These are phyloP conservation scores for Macroramphosus scolopax DNA, from an alignment of 2,797 vertebrate genomes.

Conservation along the genomic window DNA sequence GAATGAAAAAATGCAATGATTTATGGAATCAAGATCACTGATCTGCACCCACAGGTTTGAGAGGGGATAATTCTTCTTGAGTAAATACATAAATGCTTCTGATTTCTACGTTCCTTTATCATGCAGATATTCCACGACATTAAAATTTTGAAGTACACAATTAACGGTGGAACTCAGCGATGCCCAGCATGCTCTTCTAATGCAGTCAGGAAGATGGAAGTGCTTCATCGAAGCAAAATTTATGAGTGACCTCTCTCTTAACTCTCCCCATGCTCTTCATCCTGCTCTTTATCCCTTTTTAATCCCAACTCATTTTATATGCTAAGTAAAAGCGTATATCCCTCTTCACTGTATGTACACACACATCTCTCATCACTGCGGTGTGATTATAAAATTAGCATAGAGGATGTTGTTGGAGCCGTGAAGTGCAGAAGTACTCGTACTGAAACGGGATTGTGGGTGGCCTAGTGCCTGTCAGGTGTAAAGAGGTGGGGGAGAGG, in stretches of 20 bases:
- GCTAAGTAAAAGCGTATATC: conserved; percentile 77
- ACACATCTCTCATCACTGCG: conserved; percentile 53
- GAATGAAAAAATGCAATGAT: too few relatives aligned
- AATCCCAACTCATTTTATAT: conserved; percentile 79
- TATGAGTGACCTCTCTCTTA: conserved; percentile 69
- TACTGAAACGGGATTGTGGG: conserved; percentile 37
- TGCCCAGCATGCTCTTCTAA: conserved; percentile 33
- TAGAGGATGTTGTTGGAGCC: conserved; percentile 57
- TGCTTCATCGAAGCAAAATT: conserved; percentile 61
- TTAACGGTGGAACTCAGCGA: conserved; percentile 40
- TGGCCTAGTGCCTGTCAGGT: conserved; percentile 67
- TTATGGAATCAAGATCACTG: too few relatives aligned
- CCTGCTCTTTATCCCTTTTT: conserved; percentile 68
- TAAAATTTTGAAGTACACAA: conserved; percentile 54
- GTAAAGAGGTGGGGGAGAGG: conserved; percentile 53
- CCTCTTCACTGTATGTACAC: conserved; percentile 60
- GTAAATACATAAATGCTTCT: too few relatives aligned
- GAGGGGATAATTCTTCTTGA: too few relatives aligned
- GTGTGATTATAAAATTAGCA: conserved; percentile 75
- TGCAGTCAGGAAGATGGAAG: conserved; percentile 65
- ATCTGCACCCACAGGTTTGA: too few relatives aligned
- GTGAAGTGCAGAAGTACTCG: conserved; percentile 33
- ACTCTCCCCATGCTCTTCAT: conserved; percentile 61
- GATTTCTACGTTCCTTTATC: too few relatives aligned
- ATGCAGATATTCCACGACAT: too few relatives aligned